A percentile compares a stretch with the other conserved stretches of the same genome.
Evolutionary conservation across 2,797 vertebrate genomes (phyloP).

Genomic region (Clangula hyemalis): DNA sequence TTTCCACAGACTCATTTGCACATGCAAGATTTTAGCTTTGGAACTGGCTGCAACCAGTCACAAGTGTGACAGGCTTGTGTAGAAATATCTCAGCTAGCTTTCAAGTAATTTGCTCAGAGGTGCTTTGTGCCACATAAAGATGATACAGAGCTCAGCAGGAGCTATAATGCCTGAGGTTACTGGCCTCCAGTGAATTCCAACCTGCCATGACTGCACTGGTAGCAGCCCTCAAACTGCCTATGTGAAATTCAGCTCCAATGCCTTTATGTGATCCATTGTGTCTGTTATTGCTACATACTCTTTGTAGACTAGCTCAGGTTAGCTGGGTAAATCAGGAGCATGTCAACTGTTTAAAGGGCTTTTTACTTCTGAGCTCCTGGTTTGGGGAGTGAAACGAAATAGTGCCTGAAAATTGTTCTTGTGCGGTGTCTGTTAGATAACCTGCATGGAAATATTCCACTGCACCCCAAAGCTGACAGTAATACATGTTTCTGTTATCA

Average conservation of each 20-base stretch:
- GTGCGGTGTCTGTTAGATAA: constrained; percentile 39
- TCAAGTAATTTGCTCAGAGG: constrained; percentile 14
- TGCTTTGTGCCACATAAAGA: neutral
- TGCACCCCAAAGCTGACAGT: constrained; percentile 18
- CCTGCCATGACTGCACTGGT: neutral
- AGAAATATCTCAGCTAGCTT: neutral
- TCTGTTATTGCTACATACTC: neutral
- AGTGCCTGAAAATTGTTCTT: constrained; percentile 4
- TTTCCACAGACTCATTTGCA: neutral
- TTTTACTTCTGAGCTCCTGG: constrained; percentile 11
- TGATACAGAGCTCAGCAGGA: neutral
- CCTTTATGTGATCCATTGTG: neutral
- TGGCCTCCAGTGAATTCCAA: neutral
- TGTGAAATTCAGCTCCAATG: neutral
- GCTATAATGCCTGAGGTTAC: neutral
- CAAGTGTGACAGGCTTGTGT: neutral
- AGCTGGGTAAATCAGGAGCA: constrained; percentile 2
- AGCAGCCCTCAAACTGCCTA: neutral
- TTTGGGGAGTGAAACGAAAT: constrained; percentile 9
- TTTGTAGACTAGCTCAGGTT: neutral
- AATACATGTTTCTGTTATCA: constrained; percentile 41
- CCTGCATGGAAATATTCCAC: neutral
- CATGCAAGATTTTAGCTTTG: neutral
- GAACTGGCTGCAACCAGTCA: neutral
- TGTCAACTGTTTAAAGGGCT: constrained; percentile 6